These are phyloP conservation scores for Rhinophrynus dorsalis DNA, from an alignment of 2,797 vertebrate genomes.

Conservation along the genomic window DNA sequence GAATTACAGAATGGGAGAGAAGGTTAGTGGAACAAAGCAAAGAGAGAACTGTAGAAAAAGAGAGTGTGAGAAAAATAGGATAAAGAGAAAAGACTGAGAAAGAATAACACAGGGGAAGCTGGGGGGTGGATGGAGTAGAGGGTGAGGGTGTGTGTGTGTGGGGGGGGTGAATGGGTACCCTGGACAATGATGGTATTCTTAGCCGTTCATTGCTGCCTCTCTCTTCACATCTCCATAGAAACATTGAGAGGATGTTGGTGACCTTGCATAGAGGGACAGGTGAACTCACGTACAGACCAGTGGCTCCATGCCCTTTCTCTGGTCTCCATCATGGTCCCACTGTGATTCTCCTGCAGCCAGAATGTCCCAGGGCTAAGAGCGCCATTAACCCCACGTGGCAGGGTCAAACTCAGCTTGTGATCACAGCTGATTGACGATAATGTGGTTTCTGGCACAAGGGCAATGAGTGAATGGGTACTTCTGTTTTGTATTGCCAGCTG, in stretches of 20 bases:
- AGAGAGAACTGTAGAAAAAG: conserved; percentile 8
- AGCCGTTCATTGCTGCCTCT: conserved; percentile 3
- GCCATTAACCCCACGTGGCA: conserved; percentile 25
- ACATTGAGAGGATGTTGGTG: conserved; percentile 13
- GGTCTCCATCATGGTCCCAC: not conserved
- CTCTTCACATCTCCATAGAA: conserved; percentile 37
- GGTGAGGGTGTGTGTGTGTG: too few relatives aligned
- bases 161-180: not conserved
- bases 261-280: conserved; percentile 4
- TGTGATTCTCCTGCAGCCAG: not conserved
- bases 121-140: not conserved
- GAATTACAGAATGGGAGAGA: too few relatives aligned
- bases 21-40: too few relatives aligned
- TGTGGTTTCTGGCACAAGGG: not conserved
- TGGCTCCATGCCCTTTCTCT: not conserved
- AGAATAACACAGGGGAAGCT: not conserved
- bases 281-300: conserved; percentile 7
- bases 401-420: not conserved
- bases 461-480: not conserved
- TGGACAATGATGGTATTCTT: conserved; percentile 31
- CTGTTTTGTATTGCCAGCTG: not conserved
- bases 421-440: not conserved
- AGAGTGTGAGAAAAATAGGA: conserved; percentile 33
- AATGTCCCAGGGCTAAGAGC: not conserved
- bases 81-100: conserved; percentile 12